phyloP scores from a whole-genome alignment of 2,888 invertebrate species.

The Dasysyrphus tricinctus region DNA sequence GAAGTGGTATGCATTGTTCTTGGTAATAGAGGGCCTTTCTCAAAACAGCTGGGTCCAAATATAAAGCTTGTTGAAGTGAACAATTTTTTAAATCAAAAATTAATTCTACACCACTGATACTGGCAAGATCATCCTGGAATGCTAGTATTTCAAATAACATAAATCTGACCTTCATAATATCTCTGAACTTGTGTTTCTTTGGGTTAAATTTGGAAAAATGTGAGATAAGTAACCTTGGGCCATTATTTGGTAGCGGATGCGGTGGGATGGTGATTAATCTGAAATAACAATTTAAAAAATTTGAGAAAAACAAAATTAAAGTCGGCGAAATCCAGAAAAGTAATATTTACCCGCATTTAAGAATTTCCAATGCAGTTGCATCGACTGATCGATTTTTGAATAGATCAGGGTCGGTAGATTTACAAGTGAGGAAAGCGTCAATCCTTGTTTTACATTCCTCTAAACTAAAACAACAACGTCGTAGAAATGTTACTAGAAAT shows the following conservation, averaged over 20 bases:
- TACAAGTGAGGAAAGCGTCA: background rate
- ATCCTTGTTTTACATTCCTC: slow-evolving; percentile 1
- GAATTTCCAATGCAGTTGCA: background rate
- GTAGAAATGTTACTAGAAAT: background rate
- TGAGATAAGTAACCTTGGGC: background rate
- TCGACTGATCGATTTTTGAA: slow-evolving; percentile 9
- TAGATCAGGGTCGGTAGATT: background rate
- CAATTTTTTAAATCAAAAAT: slow-evolving; percentile 19
- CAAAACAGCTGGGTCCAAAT: too few species aligned
- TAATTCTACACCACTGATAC: background rate
- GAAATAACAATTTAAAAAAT: too few species aligned
- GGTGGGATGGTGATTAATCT: slow-evolving; percentile 1
- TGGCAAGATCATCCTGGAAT: background rate
- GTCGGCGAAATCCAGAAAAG: too few species aligned
- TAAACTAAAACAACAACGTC: background rate
- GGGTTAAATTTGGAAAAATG: slow-evolving; percentile 4
- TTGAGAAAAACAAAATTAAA: background rate
- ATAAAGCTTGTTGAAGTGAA: background rate
- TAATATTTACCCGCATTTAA: background rate
- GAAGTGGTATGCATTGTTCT: too few species aligned
- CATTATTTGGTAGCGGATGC: background rate
- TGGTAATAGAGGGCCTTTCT: too few species aligned
- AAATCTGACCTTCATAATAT: background rate
- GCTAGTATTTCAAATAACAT: slow-evolving; percentile 13
- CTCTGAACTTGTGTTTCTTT: background rate